Evolutionary conservation across 2,113 vertebrate genomes (phyloP).

Genomic region (Lichenostomus cassidix): DNA sequence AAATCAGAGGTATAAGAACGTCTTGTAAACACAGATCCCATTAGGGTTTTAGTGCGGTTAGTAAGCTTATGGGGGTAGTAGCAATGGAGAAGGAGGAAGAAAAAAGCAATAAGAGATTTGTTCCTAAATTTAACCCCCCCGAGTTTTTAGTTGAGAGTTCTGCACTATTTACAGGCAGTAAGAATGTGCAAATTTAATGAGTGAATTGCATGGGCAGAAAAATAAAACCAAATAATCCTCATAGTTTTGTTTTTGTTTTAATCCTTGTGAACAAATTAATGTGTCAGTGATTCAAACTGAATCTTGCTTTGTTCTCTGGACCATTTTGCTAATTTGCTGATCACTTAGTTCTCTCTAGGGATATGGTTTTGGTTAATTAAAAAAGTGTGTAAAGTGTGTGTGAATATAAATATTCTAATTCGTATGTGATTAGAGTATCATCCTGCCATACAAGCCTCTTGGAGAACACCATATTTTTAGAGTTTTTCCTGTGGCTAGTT

Average conservation of each 20-base stretch:
- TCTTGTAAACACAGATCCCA: not conserved
- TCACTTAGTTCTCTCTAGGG: not conserved
- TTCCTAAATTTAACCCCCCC: not conserved
- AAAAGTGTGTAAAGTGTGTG: rapidly evolving
- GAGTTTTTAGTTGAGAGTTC: not conserved
- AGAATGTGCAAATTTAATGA: not conserved
- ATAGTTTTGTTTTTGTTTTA: not conserved
- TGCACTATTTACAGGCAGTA: not conserved
- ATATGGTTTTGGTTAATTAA: not conserved
- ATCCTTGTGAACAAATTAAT: not conserved
- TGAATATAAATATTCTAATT: not conserved
- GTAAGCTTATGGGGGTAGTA: not conserved
- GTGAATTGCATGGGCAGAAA: not conserved
- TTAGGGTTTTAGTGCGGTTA: slow-evolving; percentile 5
- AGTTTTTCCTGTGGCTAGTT: not conserved
- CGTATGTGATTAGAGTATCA: not conserved
- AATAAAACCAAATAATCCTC: not conserved
- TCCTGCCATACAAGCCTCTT: not conserved
- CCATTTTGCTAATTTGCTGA: not conserved
- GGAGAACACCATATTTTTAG: not conserved
- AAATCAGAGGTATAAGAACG: not conserved
- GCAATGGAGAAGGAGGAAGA: not conserved
- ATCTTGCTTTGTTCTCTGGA: not conserved
- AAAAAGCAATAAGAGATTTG: not conserved
- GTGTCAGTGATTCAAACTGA: not conserved